Conservation (phyloP, 2,888 invertebrate species). For the Machimus rusticus region DNA sequence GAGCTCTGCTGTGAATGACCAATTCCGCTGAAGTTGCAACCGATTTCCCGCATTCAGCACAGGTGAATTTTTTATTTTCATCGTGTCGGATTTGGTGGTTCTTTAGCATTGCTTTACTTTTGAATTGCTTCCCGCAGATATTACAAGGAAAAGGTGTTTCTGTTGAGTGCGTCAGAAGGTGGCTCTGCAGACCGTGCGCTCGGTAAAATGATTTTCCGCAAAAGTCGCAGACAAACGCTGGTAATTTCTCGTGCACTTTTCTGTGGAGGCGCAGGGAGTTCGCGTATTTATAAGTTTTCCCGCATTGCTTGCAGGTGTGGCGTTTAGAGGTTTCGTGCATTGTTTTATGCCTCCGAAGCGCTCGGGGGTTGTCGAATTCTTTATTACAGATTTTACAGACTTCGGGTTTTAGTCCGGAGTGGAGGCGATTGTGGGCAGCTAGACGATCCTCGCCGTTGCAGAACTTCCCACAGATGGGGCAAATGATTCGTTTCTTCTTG, state of each 20-base stretch:
- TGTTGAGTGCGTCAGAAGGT: slow-evolving; percentile 45
- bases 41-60: slow-evolving; percentile 44
- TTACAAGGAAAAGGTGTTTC: slow-evolving; percentile 45
- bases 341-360: slow-evolving; percentile 62
- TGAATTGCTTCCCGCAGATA: slow-evolving; percentile 44
- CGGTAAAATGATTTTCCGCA: slow-evolving; percentile 61
- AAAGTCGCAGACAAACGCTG: slow-evolving; percentile 63
- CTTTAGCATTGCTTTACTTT: slow-evolving; percentile 44
- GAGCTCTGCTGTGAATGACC: slow-evolving; percentile 42
- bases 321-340: slow-evolving; percentile 44
- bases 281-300: slow-evolving; percentile 48
- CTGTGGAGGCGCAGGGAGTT: slow-evolving; percentile 65
- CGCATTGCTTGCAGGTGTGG: slow-evolving; percentile 47
- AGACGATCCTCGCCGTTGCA: slow-evolving; percentile 39
- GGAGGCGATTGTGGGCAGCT: slow-evolving; percentile 44
- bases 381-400: slow-evolving; percentile 55
- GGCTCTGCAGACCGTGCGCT: slow-evolving; percentile 46
- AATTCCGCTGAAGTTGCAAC: slow-evolving; percentile 46
- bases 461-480: slow-evolving; percentile 39
- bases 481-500: not conserved
- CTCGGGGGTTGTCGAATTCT: slow-evolving; percentile 64
- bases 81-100: slow-evolving; percentile 47
- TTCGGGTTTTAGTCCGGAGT: slow-evolving; percentile 47
- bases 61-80: slow-evolving; percentile 44
- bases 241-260: slow-evolving; percentile 62